Base-by-base conservation (phyloP, 2,113 vertebrate species). In the Vanacampus margaritifer region DNA sequence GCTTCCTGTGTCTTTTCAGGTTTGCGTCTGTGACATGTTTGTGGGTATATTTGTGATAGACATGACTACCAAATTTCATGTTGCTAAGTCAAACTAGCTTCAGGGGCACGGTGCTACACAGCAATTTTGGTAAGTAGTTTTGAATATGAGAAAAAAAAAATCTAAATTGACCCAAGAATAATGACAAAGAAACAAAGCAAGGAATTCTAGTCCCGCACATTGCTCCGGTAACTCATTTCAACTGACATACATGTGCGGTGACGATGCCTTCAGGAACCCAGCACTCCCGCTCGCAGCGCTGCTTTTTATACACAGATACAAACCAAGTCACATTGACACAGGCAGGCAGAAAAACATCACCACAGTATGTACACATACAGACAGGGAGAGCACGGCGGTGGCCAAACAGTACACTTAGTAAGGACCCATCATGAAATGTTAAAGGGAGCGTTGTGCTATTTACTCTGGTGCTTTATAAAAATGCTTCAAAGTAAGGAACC, bases 271-370 rank as follows among this genome's bases (percentile, higher is more conserved):
- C 57, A 65, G 78, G 71, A 61, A 26, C 39, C 58, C 69, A 43
- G 48, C 57, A 68, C 79, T 85, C 72, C 83, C 75, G 63, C 81
- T 85, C 73, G 81, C 87, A 88, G 89, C 88, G 90, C 92, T 90
- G 88, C 77, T 87, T 93, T 80, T 84, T 88, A 89, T 90, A 91
- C 89, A 91, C 89, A 86, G 92, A 89, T 91, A 92, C 92, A 93
- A 57, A 93, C 92, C 91, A 94, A 94, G 91, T 92, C 93, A 95
- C 94, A 95, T 92, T 92, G 92, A 93, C 93, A 95, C 93, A 93
- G 93, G 93, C 93, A 97, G 94, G 94, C 93, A 94, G 89, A 89
- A 93, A 51, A 57, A 32, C 54, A 57, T 14, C 84, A 92, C 89
- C 91, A 81, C 95, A 26, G 6, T 62, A 94, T 92, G 89, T 87